Conservation (phyloP, 53 echinoderm and acorn worm genomes). For the Glandiceps talaboti region DNA sequence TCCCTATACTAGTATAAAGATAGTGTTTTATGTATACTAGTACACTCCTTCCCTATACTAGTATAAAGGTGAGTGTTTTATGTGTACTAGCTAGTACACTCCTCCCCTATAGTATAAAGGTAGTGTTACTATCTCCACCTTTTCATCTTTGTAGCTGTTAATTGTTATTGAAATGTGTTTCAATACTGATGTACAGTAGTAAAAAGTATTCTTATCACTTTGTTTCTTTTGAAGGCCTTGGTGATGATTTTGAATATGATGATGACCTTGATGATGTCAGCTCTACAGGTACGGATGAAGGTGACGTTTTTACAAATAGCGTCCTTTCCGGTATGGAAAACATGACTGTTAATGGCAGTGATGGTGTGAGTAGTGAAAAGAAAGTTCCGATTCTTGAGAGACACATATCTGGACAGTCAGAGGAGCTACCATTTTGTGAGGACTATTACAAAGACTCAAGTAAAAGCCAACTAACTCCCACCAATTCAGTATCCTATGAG, state of each 20-base stretch:
- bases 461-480: background rate
- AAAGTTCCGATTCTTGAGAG: background rate
- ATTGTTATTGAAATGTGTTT: no score
- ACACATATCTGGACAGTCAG: background rate
- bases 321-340: background rate
- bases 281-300: background rate
- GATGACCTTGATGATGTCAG: background rate
- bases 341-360: background rate
- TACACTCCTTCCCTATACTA: no score
- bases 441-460: background rate
- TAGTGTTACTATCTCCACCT: no score
- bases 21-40: no score
- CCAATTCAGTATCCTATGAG: background rate
- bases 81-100: no score
- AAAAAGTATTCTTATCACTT: no score
- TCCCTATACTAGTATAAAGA: no score
- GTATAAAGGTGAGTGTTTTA: no score
- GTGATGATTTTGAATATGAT: background rate
- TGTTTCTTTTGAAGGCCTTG: background rate
- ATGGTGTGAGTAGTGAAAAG: background rate
- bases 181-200: no score
- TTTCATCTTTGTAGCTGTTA: no score
- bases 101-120: no score
- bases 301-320: background rate
- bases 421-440: background rate